Percentiles rank a stretch among this genome's conserved stretches.
Evolutionary conservation across 1,140 invertebrate genomes (phyloP).

Genomic region (Drosophila truncata): DNA sequence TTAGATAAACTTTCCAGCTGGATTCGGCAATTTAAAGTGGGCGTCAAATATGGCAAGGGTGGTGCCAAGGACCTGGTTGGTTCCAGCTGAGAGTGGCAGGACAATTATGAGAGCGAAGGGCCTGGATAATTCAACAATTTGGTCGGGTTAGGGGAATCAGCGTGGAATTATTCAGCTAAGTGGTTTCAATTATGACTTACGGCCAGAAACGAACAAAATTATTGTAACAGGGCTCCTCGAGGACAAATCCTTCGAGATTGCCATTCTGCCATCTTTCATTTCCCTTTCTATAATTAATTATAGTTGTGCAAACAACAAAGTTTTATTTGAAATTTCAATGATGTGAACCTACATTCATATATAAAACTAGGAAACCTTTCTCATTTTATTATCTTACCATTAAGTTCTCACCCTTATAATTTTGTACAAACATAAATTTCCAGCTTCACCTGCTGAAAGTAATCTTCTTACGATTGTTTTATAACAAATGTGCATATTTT

Average conservation of each 20-base stretch:
- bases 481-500: conserved; percentile 9
- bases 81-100: conserved; percentile 56
- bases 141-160: conserved; percentile 34
- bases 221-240: not conserved
- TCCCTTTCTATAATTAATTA: conserved; percentile 2
- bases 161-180: conserved; percentile 36
- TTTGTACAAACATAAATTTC: not conserved
- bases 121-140: conserved; percentile 42
- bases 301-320: not conserved
- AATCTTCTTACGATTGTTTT: not conserved
- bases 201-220: conserved; percentile 4
- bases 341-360: too few relatives aligned
- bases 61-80: conserved; percentile 7
- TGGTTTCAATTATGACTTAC: conserved; percentile 31
- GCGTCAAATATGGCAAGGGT: conserved; percentile 11
- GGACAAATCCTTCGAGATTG: not conserved
- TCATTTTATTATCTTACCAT: not conserved
- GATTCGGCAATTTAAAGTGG: conserved; percentile 64
- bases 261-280: not conserved
- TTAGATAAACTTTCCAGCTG: conserved; percentile 73
- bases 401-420: not conserved
- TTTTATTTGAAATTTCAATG: not conserved
- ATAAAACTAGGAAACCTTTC: not conserved
- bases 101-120: conserved; percentile 47
- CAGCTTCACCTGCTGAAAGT: not conserved